These are phyloP conservation scores for Lutraria rhynchaena DNA, from an alignment of 1,140 invertebrate genomes.

Conservation along the genomic window DNA sequence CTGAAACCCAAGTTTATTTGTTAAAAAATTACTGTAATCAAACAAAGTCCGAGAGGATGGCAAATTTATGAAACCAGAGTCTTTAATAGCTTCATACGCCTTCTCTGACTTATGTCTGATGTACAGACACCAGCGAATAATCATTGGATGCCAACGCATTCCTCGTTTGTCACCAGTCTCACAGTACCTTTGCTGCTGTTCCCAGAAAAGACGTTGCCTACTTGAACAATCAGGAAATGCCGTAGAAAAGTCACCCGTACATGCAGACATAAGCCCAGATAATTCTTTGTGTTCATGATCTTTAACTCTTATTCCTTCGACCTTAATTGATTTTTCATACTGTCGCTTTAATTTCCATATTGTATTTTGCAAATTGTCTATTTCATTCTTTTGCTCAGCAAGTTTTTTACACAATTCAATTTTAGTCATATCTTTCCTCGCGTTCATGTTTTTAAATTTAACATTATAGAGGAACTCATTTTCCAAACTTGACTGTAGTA, in stretches of 20 bases:
- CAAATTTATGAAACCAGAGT: conserved; percentile 59
- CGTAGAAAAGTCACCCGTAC: conserved; percentile 3
- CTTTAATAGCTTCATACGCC: conserved; percentile 57
- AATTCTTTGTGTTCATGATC: background rate
- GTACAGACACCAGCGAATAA: conserved; percentile 59
- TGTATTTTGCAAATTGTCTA: conserved; percentile 2
- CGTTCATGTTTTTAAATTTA: background rate
- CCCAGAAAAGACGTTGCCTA: conserved; percentile 43
- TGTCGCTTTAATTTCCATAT: background rate
- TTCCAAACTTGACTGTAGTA: conserved; percentile 10
- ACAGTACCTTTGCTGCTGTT: conserved; percentile 29
- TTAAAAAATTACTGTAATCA: conserved; percentile 61
- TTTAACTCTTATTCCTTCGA: background rate
- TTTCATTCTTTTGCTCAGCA: conserved; percentile 25
- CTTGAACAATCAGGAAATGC: conserved; percentile 35
- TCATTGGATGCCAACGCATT: conserved; percentile 66
- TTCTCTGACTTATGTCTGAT: conserved; percentile 37
- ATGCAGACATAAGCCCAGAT: conserved; percentile 14
- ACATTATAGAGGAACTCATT: conserved; percentile 25
- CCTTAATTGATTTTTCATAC: background rate
- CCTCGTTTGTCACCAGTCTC: conserved; percentile 8
- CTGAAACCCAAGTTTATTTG: conserved; percentile 56
- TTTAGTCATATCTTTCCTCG: background rate
- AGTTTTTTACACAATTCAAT: conserved; percentile 4
- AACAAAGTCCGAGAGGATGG: conserved; percentile 57